Evolutionary conservation across 1,140 invertebrate genomes (phyloP).

Genomic region (Chrysomallon squamiferum): DNA sequence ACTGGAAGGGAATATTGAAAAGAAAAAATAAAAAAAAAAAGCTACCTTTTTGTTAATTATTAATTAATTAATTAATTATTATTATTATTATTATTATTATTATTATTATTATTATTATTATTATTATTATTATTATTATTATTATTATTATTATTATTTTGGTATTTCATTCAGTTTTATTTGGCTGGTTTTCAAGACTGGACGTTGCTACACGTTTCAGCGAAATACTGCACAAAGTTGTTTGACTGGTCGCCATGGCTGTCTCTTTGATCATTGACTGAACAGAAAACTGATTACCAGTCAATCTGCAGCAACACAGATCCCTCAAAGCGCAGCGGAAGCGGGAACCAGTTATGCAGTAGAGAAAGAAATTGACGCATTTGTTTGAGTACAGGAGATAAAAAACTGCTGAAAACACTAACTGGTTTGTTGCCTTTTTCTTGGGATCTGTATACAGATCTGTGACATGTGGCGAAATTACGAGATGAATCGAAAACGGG

Average conservation of each 20-base stretch:
- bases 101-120: neutral
- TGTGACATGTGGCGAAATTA: constrained; percentile 19
- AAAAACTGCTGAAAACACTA: constrained; percentile 44
- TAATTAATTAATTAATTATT: too few species aligned
- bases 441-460: constrained; percentile 27
- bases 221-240: neutral
- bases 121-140: neutral
- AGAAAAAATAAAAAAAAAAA: too few species aligned
- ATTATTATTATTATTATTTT: neutral
- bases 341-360: constrained; percentile 35
- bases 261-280: neutral
- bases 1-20: too few species aligned
- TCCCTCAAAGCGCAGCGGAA: constrained; percentile 34
- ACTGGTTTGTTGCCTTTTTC: constrained; percentile 20
- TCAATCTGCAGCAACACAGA: constrained; percentile 6
- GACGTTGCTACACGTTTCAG: too few species aligned
- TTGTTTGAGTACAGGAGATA: constrained; percentile 49
- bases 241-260: neutral
- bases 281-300: neutral
- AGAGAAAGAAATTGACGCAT: constrained; percentile 46
- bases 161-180: neutral
- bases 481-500: constrained; percentile 40
- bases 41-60: too few species aligned
- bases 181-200: neutral
- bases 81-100: neutral